These are phyloP conservation scores for Nothocercus julius DNA, from an alignment of 2,113 vertebrate species.

Conservation along the genomic window DNA sequence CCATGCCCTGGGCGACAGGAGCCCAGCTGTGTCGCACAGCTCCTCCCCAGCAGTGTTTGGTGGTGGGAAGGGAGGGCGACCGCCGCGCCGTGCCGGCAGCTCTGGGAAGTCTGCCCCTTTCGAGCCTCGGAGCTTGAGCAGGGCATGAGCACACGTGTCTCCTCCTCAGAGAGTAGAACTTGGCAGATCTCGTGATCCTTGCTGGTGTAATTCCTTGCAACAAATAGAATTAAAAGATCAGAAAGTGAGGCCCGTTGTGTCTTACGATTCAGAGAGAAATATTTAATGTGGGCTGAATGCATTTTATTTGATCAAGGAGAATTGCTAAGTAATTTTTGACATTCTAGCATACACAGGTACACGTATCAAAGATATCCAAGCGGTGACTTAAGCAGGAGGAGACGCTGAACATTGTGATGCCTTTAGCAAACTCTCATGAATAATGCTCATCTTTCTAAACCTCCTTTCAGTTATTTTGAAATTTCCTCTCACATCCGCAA, in stretches of 20 bases:
- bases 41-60: neutral
- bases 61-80: fast-evolving
- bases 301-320: neutral
- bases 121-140: neutral
- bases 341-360: neutral
- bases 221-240: neutral
- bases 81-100: neutral
- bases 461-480: neutral
- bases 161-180: neutral
- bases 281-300: neutral
- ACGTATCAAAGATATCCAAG: neutral
- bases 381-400: neutral
- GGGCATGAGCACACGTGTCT: neutral
- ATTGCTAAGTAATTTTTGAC: neutral
- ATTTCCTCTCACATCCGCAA: neutral
- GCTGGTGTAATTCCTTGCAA: neutral
- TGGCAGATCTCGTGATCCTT: neutral
- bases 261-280: neutral
- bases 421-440: neutral
- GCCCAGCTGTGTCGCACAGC: neutral
- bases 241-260: neutral
- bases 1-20: fast-evolving
- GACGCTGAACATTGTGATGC: neutral
- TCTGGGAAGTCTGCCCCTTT: neutral
- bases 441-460: neutral